Conservation (phyloP, 2,888 invertebrate species). For the Caenorhabditis zanzibari region DNA sequence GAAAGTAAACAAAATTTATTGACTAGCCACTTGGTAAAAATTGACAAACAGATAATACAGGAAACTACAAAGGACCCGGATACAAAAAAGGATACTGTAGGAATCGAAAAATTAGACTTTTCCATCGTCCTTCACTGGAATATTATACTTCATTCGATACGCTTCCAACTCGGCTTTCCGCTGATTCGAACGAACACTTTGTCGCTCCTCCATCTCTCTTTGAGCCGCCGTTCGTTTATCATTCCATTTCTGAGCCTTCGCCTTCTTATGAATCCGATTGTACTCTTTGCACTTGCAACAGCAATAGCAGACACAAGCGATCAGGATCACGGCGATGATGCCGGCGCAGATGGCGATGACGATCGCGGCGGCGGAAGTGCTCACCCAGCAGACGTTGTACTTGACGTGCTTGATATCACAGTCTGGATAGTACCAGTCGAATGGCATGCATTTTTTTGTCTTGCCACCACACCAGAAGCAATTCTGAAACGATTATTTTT, state of each 20-base stretch:
- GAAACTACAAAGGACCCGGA: constrained; percentile 29
- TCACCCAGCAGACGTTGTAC: constrained; percentile 76
- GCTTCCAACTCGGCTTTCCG: constrained; percentile 70
- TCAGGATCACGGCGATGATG: constrained; percentile 67
- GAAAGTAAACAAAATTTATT: constrained; percentile 53
- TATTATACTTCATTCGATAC: constrained; percentile 69
- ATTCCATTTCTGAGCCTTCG: constrained; percentile 64
- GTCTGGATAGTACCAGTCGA: constrained; percentile 76
- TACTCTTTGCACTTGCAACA: constrained; percentile 68
- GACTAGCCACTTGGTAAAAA: constrained; percentile 8
- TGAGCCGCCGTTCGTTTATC: constrained; percentile 52
- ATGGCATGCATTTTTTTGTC: constrained; percentile 70
- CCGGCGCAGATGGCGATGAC: constrained; percentile 72
- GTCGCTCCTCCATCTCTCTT: constrained; percentile 60
- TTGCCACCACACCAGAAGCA: constrained; percentile 77
- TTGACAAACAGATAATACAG: not conserved
- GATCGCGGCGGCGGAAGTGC: constrained; percentile 73
- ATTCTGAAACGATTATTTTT: no score
- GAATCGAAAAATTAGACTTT: constrained; percentile 43
- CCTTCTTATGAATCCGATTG: constrained; percentile 64
- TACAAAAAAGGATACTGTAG: not conserved
- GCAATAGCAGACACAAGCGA: constrained; percentile 66
- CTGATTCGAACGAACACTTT: constrained; percentile 60
- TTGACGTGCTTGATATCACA: constrained; percentile 74
- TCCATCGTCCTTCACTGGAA: constrained; percentile 50